phyloP scores from a whole-genome alignment of 2,113 vertebrate species.

The Potamarius usumacintae region DNA sequence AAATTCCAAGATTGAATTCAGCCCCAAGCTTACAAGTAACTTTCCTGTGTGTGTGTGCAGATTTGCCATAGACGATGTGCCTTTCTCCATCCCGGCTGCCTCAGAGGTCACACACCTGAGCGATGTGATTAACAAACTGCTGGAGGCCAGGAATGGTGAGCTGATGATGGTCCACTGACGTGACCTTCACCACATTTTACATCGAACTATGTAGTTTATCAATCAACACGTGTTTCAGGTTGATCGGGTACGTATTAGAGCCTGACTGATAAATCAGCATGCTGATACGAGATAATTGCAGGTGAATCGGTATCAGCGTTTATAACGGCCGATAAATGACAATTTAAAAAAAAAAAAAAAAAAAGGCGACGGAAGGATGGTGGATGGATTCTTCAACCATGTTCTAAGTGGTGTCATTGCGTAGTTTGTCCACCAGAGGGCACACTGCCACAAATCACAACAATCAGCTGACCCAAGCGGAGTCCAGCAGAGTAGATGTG shows the following conservation, averaged over 20 bases:
- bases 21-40: not conserved
- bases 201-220: not conserved
- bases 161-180: not conserved
- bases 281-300: too few species aligned
- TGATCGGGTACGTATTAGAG: not conserved
- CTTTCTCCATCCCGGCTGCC: constrained; percentile 89
- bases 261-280: too few species aligned
- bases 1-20: not conserved
- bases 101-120: constrained; percentile 88
- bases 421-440: too few species aligned
- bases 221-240: not conserved
- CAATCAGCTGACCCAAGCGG: too few species aligned
- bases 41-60: constrained; percentile 61
- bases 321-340: too few species aligned
- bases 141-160: constrained; percentile 84
- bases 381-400: too few species aligned
- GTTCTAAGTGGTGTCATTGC: too few species aligned
- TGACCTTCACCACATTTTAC: not conserved
- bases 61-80: constrained; percentile 86
- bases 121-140: constrained; percentile 90
- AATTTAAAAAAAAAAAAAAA: too few species aligned
- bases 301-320: too few species aligned
- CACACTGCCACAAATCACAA: too few species aligned
- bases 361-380: too few species aligned
- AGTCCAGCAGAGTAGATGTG: too few species aligned